phyloP scores from a whole-genome alignment of 1,140 invertebrate species.

The Spodoptera frugiperda region DNA sequence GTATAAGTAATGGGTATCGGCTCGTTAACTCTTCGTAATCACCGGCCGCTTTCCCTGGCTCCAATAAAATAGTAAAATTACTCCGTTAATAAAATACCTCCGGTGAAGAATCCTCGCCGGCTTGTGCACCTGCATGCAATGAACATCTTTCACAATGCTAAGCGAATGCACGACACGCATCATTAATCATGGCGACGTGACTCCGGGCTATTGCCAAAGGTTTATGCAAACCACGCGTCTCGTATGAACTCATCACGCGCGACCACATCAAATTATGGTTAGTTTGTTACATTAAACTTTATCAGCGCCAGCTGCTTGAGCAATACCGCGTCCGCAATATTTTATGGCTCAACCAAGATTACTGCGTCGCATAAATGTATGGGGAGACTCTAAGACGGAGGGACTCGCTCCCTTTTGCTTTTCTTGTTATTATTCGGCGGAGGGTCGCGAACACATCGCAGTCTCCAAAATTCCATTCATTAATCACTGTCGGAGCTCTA shows the following conservation, averaged over 20 bases:
- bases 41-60: conserved; percentile 35
- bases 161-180: conserved; percentile 52
- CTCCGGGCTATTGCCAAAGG: conserved; percentile 60
- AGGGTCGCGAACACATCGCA: conserved; percentile 63
- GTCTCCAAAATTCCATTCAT: conserved; percentile 79
- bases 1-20: conserved; percentile 28
- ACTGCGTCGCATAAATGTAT: conserved; percentile 59
- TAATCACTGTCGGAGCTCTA: conserved; percentile 84
- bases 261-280: conserved; percentile 75
- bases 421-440: conserved; percentile 64
- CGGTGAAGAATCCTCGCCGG: conserved; percentile 29
- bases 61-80: conserved; percentile 41
- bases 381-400: conserved; percentile 65
- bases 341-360: conserved; percentile 76
- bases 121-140: conserved; percentile 46
- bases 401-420: conserved; percentile 67
- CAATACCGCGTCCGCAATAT: conserved; percentile 71
- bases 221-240: conserved; percentile 59
- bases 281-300: conserved; percentile 54
- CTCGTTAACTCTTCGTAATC: conserved; percentile 42
- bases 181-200: conserved; percentile 63
- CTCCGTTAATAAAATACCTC: conserved; percentile 41
- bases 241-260: conserved; percentile 76
- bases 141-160: conserved; percentile 56
- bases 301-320: conserved; percentile 69